A percentile compares a stretch with the other conserved stretches of the same genome.
Evolutionary conservation across 2,113 vertebrate species (phyloP).

Genomic region (Ceyx margarethae): DNA sequence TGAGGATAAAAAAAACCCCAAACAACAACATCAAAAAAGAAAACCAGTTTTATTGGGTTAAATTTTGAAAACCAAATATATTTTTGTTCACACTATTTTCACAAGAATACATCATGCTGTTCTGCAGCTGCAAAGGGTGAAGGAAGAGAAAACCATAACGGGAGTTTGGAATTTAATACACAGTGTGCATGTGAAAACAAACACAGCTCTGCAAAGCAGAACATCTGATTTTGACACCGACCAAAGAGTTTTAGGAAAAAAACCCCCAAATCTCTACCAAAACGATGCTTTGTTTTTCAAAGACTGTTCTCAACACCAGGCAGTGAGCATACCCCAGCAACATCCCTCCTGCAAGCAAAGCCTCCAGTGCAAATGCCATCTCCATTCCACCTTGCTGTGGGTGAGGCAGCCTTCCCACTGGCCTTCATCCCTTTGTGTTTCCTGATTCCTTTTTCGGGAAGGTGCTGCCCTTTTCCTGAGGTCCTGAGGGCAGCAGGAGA

Average conservation of each 20-base stretch:
- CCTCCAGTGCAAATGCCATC: not conserved
- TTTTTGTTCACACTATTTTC: not conserved
- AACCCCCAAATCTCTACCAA: not conserved
- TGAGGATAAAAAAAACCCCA: not conserved
- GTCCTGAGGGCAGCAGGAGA: accelerated
- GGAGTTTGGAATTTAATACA: not conserved
- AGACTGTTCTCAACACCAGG: not conserved
- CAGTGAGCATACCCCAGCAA: not conserved
- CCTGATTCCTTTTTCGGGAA: not conserved
- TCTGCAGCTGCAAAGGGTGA: slow-evolving; percentile 26
- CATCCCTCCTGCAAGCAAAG: not conserved
- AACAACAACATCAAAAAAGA: not conserved
- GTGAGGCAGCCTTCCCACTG: not conserved
- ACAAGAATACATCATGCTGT: not conserved
- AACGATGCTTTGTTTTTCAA: not conserved
- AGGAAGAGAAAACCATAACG: not conserved
- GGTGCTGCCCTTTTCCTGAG: not conserved
- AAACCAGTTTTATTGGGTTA: not conserved
- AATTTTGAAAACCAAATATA: not conserved
- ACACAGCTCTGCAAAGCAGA: not conserved
- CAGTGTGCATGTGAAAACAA: not conserved
- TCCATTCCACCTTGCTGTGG: not conserved
- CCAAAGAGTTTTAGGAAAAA: not conserved
- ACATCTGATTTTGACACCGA: not conserved
- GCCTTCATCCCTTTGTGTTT: not conserved